These are phyloP conservation scores for Subacronicta megacephala DNA, from an alignment of 2,888 invertebrate genomes.

Conservation along the genomic window DNA sequence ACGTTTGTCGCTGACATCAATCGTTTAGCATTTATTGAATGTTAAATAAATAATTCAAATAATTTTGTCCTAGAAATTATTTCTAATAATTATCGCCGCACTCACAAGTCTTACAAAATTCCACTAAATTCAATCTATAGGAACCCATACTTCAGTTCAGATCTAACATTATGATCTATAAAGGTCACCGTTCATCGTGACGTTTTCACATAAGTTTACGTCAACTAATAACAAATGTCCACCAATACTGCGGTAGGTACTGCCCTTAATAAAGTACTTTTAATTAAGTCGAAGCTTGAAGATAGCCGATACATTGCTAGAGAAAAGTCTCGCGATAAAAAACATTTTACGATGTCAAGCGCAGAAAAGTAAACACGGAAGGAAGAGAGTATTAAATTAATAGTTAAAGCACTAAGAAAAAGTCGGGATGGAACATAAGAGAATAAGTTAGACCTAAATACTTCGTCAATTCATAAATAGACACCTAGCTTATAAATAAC, in stretches of 20 bases:
- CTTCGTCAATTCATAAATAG: slow-evolving; percentile 84
- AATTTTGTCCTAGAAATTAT: slow-evolving; percentile 57
- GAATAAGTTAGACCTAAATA: slow-evolving; percentile 78
- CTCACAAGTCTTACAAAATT: slow-evolving; percentile 64
- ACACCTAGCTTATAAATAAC: slow-evolving; percentile 85
- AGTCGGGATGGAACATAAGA: slow-evolving; percentile 69
- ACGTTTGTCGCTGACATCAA: slow-evolving; percentile 50
- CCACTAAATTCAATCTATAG: slow-evolving; percentile 83
- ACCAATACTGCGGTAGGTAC: slow-evolving; percentile 39
- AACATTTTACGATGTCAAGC: slow-evolving; percentile 50
- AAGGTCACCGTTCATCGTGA: slow-evolving; percentile 35
- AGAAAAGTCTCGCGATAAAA: slow-evolving; percentile 37
- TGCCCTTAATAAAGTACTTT: slow-evolving; percentile 22
- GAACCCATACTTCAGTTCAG: slow-evolving; percentile 86
- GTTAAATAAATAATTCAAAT: slow-evolving; percentile 58
- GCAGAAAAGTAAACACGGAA: slow-evolving; percentile 61
- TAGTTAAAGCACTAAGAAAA: slow-evolving; percentile 71
- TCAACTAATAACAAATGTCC: slow-evolving; percentile 21
- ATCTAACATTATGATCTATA: slow-evolving; percentile 70
- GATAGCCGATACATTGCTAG: slow-evolving; percentile 53
- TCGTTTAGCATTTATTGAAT: slow-evolving; percentile 46
- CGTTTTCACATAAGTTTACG: slow-evolving; percentile 10
- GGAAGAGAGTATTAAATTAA: slow-evolving; percentile 67
- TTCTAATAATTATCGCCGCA: slow-evolving; percentile 66
- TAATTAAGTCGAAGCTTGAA: slow-evolving; percentile 20